Base-by-base conservation (phyloP, 2,797 vertebrate genomes). In the Pseudochaenichthys georgianus region DNA sequence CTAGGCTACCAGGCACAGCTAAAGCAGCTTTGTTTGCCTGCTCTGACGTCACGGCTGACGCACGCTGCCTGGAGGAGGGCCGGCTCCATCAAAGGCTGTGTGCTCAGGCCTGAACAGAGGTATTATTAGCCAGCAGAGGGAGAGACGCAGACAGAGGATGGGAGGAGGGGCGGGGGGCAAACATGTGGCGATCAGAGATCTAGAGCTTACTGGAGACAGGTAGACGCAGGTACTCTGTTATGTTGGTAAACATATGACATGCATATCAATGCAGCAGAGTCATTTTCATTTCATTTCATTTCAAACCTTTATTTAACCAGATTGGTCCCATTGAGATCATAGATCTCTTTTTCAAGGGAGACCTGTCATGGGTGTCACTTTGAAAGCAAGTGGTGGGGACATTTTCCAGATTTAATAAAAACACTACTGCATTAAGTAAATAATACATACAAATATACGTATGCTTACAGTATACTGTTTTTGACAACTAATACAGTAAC, bases 21-120 rank as follows among this genome's bases (percentile, higher is more conserved):
- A 50, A 15, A 73, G 67, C 50, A 73, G 73, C 69, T 75, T 72
- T 88, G 83, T 80, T 69, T 78, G 66, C 60, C 83, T 63, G 76
- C 70, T 90, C 87, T 94, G 94, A 94, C 93, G 93, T 95, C 93
- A 95, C 48, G n/a, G 76, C 80, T 95, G 93, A 95, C 93, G 93
- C 92, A 94, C 73, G 48, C 68, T 5, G 82, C 90, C 81, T 76
- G 71, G 90, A 92, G 71, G 90, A 92, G 91, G 90, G 88, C 89
- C 75, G n/a, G 64, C 79, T 63, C 74, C 83, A 92, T 92, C 93
- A 93, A 91, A 94, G 89, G 78, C 86, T 85, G 78, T 81, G 86
- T 72, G 71, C 80, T 72, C 69, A 64, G 60, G 74, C 67, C 75
- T 83, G 65, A 84, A 88, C 86, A 88, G 73, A 89, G 73, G 85